These are phyloP conservation scores for Cotesia glomerata DNA, from an alignment of 1,140 invertebrate species.

Conservation along the genomic window DNA sequence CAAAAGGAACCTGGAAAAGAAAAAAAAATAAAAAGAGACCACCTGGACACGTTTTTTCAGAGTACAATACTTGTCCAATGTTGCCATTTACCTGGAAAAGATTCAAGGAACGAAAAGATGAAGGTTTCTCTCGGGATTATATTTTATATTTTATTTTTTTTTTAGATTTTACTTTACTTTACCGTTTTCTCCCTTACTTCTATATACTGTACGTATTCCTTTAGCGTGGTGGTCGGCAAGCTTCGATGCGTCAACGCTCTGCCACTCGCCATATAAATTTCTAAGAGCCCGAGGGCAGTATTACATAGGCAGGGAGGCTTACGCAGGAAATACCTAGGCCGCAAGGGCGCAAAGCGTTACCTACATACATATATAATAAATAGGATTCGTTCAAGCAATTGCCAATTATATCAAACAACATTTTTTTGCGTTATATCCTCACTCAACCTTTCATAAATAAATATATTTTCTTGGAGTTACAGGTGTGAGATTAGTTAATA, in stretches of 20 bases:
- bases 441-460: not conserved
- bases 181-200: not conserved
- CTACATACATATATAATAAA: constrained; percentile 13
- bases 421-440: not conserved
- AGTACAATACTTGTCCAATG: not conserved
- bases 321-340: constrained; percentile 17
- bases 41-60: constrained; percentile 2
- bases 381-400: constrained; percentile 15
- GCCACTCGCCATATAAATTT: constrained; percentile 25
- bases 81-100: constrained; percentile 10
- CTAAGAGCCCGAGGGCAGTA: constrained; percentile 24
- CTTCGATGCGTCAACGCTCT: constrained; percentile 15
- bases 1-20: not conserved
- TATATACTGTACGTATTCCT: not conserved
- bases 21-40: constrained; percentile 17
- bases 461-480: not conserved
- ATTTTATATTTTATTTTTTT: not conserved
- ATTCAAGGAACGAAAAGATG: not conserved
- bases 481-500: no score
- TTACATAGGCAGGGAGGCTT: constrained; percentile 25
- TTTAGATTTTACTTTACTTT: constrained; percentile 8
- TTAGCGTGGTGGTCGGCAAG: constrained; percentile 2
- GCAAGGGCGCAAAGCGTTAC: constrained; percentile 18
- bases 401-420: not conserved
- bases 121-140: not conserved